Base-by-base conservation (phyloP, 2,888 invertebrate genomes). In the Eurois occulta region DNA sequence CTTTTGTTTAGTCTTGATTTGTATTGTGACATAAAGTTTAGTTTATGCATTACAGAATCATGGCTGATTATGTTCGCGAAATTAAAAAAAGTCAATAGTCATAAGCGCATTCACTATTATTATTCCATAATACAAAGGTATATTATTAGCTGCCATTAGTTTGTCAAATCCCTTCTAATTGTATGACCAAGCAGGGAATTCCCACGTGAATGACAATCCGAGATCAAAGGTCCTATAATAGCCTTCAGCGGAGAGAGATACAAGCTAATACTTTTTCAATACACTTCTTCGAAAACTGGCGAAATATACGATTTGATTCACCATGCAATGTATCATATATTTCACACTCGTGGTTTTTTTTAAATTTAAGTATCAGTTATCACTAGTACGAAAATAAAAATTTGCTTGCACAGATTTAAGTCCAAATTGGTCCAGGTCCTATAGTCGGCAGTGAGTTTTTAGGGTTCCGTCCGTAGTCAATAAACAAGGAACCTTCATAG, bases 121-220 rank as follows among this genome's bases (percentile, higher is more conserved):
- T 67, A 78, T 21, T 46, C 24, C 46, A 5, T 43, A 16, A 18
- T 55, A 76, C 35, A 52, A 77, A 78, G 28, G 32, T 46, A n/a
- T 43, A n/a, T 32, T 60, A 38, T 32, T 60, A 38, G 24, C 32
- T 41, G 16, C 13, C 58, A 41, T 69, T 60, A 58, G 16, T 46
- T 70, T 48, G 16, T 41, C 52, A 77, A 60, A 79, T 32, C 48
- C 71, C n/a, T 60, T 35, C 13, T 3, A 13, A 77, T 67, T 78
- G 43, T 76, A 69, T 11, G 18, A 28, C 41, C 38, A 46, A 66
- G 66, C 43, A 35, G 8, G 48, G 62, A n/a, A n/a, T n/a, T 16
- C 28, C 46, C 46, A 78, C 58, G 71, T 48, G 71, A 79, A 77
- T 21, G 41, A n/a, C n/a, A 52, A 43, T 58, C 32, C 1, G 67